Percentiles rank a stretch among this genome's conserved stretches.
Conservation (phyloP, 1,140 invertebrate species). For the Chionoecetes opilio region DNA sequence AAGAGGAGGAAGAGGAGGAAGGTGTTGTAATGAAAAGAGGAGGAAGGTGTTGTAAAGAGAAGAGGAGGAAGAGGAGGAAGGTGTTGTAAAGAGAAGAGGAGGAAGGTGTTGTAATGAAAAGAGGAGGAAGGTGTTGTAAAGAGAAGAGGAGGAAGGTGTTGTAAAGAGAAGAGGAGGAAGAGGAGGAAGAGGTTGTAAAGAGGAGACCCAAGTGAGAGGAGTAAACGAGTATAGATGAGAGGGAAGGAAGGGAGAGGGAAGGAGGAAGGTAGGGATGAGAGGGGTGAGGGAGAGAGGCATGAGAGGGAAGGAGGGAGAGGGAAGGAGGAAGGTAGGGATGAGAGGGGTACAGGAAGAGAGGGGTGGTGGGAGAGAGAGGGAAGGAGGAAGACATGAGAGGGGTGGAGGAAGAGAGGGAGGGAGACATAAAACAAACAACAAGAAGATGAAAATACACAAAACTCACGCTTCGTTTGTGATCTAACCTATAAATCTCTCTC, state of each 20-base stretch:
- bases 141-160: no score
- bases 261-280: background rate
- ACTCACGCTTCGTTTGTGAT: background rate
- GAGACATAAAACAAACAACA: background rate
- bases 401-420: no score
- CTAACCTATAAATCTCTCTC: background rate
- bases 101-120: no score
- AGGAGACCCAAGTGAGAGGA: no score
- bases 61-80: background rate
- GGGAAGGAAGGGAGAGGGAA: background rate
- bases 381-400: no score
- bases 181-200: no score
- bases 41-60: no score
- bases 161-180: background rate
- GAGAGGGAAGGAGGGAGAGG: background rate
- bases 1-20: background rate
- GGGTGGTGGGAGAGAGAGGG: no score
- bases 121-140: no score
- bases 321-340: background rate
- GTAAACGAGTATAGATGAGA: background rate
- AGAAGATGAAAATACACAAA: background rate
- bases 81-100: background rate
- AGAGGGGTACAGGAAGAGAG: no score
- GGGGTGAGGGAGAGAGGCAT: background rate
- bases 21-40: background rate